Conservation (phyloP, 1,140 invertebrate species). For the Vanessa atalanta region DNA sequence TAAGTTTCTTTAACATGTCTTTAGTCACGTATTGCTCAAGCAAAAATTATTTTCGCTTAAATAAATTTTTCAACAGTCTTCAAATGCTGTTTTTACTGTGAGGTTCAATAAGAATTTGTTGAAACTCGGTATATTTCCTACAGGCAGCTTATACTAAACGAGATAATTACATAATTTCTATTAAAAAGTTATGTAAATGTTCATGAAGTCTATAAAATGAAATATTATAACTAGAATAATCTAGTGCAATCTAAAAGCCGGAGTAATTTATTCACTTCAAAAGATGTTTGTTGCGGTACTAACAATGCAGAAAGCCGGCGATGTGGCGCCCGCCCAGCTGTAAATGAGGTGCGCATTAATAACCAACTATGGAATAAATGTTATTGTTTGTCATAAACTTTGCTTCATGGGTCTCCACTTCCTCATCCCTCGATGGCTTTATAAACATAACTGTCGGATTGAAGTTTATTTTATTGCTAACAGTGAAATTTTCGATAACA, state of each 20-base stretch:
- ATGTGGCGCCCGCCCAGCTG: slow-evolving; percentile 62
- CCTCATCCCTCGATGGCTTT: slow-evolving; percentile 45
- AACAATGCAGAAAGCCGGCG: slow-evolving; percentile 42
- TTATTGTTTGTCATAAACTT: slow-evolving; percentile 78
- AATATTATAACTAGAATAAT: slow-evolving; percentile 21
- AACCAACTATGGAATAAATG: slow-evolving; percentile 75
- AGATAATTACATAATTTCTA: not conserved
- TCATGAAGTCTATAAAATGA: slow-evolving; percentile 2
- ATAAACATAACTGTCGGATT: slow-evolving; percentile 1
- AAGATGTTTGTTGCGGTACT: slow-evolving; percentile 27
- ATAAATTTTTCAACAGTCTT: no score
- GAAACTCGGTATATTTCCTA: no score
- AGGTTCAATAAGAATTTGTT: no score
- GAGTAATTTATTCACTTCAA: slow-evolving; percentile 29
- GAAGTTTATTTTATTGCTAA: not conserved
- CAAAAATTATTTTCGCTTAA: no score
- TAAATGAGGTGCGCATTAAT: slow-evolving; percentile 75
- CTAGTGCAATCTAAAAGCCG: slow-evolving; percentile 16
- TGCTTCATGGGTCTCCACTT: slow-evolving; percentile 69
- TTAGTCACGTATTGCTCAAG: no score
- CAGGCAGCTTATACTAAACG: no score
- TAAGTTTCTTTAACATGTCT: no score
- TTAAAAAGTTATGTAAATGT: not conserved
- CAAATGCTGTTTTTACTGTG: no score
- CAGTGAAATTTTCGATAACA: not conserved